Evolutionary conservation across 2,113 vertebrate species (phyloP).

Genomic region (Erpornis zantholeuca): DNA sequence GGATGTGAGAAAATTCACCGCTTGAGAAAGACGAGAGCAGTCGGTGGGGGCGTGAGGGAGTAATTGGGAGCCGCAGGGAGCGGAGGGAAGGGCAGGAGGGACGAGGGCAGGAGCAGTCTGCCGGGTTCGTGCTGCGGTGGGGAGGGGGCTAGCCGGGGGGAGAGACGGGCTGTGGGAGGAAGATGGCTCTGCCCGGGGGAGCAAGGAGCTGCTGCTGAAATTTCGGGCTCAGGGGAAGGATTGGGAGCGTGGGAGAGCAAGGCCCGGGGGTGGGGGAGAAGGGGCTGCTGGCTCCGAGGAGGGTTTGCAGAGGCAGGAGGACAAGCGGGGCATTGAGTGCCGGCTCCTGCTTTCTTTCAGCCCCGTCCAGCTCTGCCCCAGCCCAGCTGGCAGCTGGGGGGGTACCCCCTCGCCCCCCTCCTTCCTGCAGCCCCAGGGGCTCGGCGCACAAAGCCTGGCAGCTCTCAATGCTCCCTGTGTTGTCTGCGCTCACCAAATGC

Average conservation of each 20-base stretch:
- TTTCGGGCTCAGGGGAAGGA: not conserved
- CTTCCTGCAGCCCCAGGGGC: not conserved
- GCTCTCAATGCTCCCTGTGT: conserved; percentile 21
- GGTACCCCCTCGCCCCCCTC: not conserved
- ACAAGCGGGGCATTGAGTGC: not conserved
- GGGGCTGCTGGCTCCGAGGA: not conserved
- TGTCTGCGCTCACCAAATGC: not conserved
- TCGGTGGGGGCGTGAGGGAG: not conserved
- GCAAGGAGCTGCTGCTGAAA: not conserved
- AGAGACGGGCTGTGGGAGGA: not conserved
- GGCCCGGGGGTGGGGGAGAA: not conserved
- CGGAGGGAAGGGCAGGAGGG: not conserved
- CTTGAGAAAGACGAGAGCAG: not conserved
- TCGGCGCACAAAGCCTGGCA: not conserved
- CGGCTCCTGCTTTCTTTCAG: not conserved
- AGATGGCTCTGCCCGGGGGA: not conserved
- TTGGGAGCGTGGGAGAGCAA: not conserved
- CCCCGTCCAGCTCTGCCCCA: not conserved
- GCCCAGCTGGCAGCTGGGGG: conserved; percentile 32
- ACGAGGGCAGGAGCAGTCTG: not conserved
- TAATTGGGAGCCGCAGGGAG: not conserved
- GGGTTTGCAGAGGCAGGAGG: not conserved
- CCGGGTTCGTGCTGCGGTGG: not conserved
- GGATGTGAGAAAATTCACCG: conserved; percentile 9
- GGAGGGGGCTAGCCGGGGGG: not conserved